Evolutionary conservation across 2,113 vertebrate species (phyloP).

Genomic region (Toxotes chatareus): DNA sequence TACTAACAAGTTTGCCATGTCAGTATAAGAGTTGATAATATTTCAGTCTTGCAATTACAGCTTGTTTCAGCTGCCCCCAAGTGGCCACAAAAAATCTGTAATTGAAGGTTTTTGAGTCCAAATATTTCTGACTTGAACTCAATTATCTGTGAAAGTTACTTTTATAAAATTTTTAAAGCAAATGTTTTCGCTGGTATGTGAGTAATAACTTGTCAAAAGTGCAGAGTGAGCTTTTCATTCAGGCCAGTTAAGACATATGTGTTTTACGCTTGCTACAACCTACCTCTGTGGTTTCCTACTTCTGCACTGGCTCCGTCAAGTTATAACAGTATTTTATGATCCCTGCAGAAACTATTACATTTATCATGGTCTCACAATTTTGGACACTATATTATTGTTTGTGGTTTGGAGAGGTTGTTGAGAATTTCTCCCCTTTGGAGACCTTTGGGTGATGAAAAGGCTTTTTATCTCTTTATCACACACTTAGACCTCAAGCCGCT

Average conservation of each 20-base stretch:
- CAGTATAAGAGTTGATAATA: not conserved
- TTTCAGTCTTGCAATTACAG: not conserved
- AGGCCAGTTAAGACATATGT: constrained; percentile 41
- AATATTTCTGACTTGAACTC: not conserved
- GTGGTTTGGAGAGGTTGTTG: constrained; percentile 5
- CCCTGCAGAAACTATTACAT: constrained; percentile 32
- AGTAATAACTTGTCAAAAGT: constrained; percentile 18
- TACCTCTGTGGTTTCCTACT: constrained; percentile 25
- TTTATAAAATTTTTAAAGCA: not conserved
- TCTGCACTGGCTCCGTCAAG: not conserved
- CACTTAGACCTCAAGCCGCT: constrained; percentile 1
- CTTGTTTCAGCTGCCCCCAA: not conserved
- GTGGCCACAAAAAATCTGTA: not conserved
- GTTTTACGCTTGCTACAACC: constrained; percentile 39
- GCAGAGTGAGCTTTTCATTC: constrained; percentile 13
- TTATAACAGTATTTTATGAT: not conserved
- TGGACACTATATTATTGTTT: constrained; percentile 28
- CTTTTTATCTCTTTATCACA: constrained; percentile 46
- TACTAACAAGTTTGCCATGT: not conserved
- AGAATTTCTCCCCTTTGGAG: not conserved
- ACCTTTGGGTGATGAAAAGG: constrained; percentile 23
- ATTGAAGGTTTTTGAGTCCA: not conserved
- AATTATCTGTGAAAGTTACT: not conserved
- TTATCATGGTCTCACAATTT: constrained; percentile 16
- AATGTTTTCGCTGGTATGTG: constrained; percentile 16